Conservation (phyloP, 2,113 vertebrate species). For the Pteronura brasiliensis region DNA sequence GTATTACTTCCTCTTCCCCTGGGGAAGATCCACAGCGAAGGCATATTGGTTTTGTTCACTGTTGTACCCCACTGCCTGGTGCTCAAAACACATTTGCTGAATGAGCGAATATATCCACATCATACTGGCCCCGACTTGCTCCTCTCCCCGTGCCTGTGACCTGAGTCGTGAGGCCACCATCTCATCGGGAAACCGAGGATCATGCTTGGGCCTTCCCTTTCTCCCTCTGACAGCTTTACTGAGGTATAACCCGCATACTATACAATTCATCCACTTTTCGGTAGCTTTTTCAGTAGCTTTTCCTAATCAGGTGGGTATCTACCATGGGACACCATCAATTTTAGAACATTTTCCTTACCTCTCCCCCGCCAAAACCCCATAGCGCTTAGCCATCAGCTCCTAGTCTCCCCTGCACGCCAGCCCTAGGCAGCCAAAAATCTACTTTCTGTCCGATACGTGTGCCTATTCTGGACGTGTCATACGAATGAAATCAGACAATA, state of each 20-base stretch:
- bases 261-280: not conserved
- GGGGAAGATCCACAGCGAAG: not conserved
- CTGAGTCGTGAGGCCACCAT: not conserved
- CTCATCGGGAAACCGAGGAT: not conserved
- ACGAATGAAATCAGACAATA: not conserved
- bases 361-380: accelerated
- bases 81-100: not conserved
- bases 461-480: not conserved
- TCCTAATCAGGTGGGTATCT: not conserved
- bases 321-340: not conserved
- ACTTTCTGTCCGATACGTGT: not conserved
- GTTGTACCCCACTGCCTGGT: not conserved
- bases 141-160: not conserved
- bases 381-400: not conserved
- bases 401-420: not conserved
- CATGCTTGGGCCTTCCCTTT: not conserved
- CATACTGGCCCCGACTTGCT: not conserved
- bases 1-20: not conserved
- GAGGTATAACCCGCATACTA: not conserved
- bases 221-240: not conserved
- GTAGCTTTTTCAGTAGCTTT: not conserved
- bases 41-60: not conserved
- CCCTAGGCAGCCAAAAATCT: not conserved
- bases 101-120: not conserved
- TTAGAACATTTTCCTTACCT: not conserved